A percentile compares a stretch with the other conserved stretches of the same genome.
These are phyloP conservation scores for Thaumetopoea pityocampa DNA, from an alignment of 1,140 invertebrate species.

Conservation along the genomic window DNA sequence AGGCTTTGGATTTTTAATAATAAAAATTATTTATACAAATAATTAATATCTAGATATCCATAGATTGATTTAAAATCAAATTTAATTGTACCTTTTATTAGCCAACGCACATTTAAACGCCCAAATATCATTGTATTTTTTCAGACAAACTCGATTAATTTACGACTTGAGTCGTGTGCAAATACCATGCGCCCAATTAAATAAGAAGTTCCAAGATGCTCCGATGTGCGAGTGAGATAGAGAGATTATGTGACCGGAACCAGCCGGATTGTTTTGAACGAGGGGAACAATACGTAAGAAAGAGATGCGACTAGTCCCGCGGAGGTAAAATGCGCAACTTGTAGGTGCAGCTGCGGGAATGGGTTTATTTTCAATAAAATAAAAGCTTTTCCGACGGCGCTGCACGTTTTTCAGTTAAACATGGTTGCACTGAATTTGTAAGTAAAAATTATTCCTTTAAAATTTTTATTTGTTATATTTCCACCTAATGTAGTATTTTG, in stretches of 20 bases:
- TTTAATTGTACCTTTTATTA: too few species aligned
- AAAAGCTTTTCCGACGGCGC: constrained; percentile 27
- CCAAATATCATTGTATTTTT: not conserved
- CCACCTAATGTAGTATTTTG: too few species aligned
- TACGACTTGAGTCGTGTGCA: not conserved
- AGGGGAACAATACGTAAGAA: constrained; percentile 14
- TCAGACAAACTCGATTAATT: not conserved
- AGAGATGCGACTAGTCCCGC: constrained; percentile 18
- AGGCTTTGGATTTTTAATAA: not conserved
- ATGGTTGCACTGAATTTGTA: constrained; percentile 2
- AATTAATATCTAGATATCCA: too few species aligned
- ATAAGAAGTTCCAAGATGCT: not conserved
- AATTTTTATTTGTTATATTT: too few species aligned
- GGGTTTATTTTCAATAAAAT: constrained; percentile 50
- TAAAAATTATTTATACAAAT: not conserved
- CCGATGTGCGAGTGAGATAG: constrained; percentile 1
- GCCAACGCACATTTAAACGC: too few species aligned
- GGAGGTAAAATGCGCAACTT: constrained; percentile 35
- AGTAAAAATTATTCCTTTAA: constrained; percentile 3
- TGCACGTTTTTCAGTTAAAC: constrained; percentile 20
- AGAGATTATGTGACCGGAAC: constrained; percentile 3
- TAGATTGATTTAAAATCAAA: too few species aligned
- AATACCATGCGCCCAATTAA: constrained; percentile 7
- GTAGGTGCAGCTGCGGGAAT: constrained; percentile 34
- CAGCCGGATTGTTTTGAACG: not conserved